A percentile compares a stretch with the other conserved stretches of the same genome.
These are phyloP conservation scores for Tetramorium simillimum DNA, from an alignment of 1,140 invertebrate genomes.

Conservation along the genomic window DNA sequence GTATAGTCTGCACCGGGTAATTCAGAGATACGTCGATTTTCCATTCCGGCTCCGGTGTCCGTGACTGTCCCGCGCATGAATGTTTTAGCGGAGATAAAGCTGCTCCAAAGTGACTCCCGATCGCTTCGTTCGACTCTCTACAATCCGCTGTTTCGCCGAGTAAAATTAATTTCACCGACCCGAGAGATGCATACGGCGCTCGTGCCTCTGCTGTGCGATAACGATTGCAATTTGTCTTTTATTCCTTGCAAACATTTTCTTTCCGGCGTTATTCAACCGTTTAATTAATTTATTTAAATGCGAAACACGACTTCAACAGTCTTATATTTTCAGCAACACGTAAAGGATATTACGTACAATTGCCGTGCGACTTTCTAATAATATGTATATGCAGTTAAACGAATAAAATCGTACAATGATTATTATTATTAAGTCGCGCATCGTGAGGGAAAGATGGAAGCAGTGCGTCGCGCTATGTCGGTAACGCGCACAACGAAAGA, in stretches of 20 bases:
- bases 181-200: neutral
- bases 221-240: neutral
- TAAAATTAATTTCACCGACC: conserved; percentile 55
- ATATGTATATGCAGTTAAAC: neutral
- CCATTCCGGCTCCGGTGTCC: conserved; percentile 58
- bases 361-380: neutral
- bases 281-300: neutral
- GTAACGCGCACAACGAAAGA: neutral
- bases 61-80: conserved; percentile 49
- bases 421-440: neutral
- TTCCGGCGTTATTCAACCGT: too few species aligned
- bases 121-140: conserved; percentile 45
- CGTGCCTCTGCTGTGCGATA: neutral
- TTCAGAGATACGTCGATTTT: conserved; percentile 71
- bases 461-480: neutral
- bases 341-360: neutral
- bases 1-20: conserved; percentile 68
- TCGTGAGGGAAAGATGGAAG: neutral
- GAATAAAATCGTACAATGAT: neutral
- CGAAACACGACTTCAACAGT: neutral
- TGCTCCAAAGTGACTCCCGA: conserved; percentile 54
- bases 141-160: conserved; percentile 25
- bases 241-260: neutral
- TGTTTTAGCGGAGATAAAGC: conserved; percentile 70
- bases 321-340: too few species aligned